Conservation (phyloP, 1,140 invertebrate genomes). For the Drosophila parabipectinata region DNA sequence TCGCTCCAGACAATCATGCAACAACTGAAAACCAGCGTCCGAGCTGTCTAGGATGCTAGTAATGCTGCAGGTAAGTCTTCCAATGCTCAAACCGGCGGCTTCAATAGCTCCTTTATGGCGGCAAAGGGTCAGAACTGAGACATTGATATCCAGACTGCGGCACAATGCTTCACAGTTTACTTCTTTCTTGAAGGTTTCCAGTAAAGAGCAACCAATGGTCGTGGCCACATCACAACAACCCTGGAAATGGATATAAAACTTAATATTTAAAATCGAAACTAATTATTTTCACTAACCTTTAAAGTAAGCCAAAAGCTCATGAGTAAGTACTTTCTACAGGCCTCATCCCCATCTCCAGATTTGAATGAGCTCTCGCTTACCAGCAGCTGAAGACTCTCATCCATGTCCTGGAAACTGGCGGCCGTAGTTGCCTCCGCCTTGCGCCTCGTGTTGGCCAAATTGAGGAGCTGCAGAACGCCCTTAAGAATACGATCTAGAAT, state of each 20-base stretch:
- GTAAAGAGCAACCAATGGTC: constrained; percentile 58
- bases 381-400: constrained; percentile 85
- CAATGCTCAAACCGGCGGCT: constrained; percentile 87
- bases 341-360: constrained; percentile 65
- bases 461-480: constrained; percentile 61
- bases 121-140: constrained; percentile 88
- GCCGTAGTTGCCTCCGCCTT: constrained; percentile 51
- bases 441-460: constrained; percentile 47
- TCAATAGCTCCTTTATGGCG: constrained; percentile 93
- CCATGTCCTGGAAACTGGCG: constrained; percentile 86
- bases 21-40: constrained; percentile 39
- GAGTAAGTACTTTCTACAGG: constrained; percentile 87
- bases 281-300: constrained; percentile 89
- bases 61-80: constrained; percentile 61
- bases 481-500: constrained; percentile 51
- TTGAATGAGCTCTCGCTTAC: constrained; percentile 82
- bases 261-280: too few species aligned
- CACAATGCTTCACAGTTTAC: constrained; percentile 54
- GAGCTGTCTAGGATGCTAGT: constrained; percentile 27
- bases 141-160: constrained; percentile 86
- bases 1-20: constrained; percentile 59
- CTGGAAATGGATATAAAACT: constrained; percentile 10
- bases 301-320: constrained; percentile 92
- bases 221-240: constrained; percentile 72
- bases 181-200: constrained; percentile 1